Evolutionary conservation across 2,113 vertebrate genomes (phyloP), one percentile per base, ranked within the genome.

Genomic region (Agapornis roseicollis): DNA sequence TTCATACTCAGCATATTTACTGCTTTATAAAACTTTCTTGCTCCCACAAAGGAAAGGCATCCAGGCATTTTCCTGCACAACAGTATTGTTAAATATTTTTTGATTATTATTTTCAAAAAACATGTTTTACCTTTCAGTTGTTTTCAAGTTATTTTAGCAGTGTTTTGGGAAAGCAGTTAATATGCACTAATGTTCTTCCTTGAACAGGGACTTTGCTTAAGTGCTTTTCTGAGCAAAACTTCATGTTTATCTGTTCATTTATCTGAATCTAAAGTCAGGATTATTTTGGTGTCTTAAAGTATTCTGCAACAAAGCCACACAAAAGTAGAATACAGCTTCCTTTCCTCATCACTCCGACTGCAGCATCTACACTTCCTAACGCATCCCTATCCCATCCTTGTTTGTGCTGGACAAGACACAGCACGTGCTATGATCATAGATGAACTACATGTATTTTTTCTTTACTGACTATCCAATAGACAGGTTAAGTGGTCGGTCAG

Each of bases 1-100:
- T 88, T 78, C 15, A 35, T 65, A 71, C n/a, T 90, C 92, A 94
- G 90, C 55, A 71, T 85, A 88, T 80, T 94, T 90, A 92, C 35
- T 85, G 49, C 76, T 68, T 31, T 64, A 81, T 71, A 93, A 93
- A 93, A 94, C 90, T 88, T 91, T 44, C 60, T 88, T 2, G 6
- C 12, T 88, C 42, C 22, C 39, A 81, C 63, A 86, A 78, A 74
- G 50, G 95, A 89, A 85, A 93, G 46, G 68, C 46, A 86, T 52
- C 19, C 39, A 71, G 31, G 56, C 65, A 52, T 24, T 85, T 76
- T 42, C 58, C 64, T 42, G 27, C 73, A 83, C 53, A 95, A 85
- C 8, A 29, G n/a, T 6, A 55, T 3, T 89, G 35, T 47, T 84
- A 71, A 71, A 71, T 20, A 46, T 7, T 76, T 89, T 87, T 64